Evolutionary conservation across 1,140 invertebrate genomes (phyloP).

Genomic region (Drosophila teissieri): DNA sequence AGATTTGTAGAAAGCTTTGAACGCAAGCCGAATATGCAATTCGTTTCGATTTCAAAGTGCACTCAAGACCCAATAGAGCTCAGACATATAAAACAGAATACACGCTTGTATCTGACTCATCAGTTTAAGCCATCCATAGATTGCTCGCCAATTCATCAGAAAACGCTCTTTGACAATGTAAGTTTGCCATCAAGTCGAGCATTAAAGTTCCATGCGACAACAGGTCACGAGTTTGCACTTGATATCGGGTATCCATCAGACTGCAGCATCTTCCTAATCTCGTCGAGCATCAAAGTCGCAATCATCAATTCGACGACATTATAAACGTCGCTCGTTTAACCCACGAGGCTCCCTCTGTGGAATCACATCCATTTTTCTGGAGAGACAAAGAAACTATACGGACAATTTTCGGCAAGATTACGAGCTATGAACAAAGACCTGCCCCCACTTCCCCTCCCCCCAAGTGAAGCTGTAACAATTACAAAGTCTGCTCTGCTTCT

Average conservation of each 20-base stretch:
- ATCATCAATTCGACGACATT: slow-evolving; percentile 54
- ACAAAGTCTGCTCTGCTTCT: slow-evolving; percentile 68
- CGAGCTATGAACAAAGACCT: slow-evolving; percentile 63
- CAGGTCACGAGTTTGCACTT: slow-evolving; percentile 45
- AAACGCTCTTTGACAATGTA: slow-evolving; percentile 2
- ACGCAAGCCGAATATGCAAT: background rate
- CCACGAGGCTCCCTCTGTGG: slow-evolving; percentile 54
- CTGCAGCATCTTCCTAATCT: slow-evolving; percentile 56
- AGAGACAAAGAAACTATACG: slow-evolving; percentile 59
- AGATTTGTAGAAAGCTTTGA: slow-evolving; percentile 19
- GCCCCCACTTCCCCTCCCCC: slow-evolving; percentile 1
- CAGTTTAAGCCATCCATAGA: background rate
- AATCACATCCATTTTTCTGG: slow-evolving; percentile 1
- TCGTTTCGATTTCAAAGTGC: background rate
- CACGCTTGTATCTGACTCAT: slow-evolving; percentile 16
- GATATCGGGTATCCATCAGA: slow-evolving; percentile 47
- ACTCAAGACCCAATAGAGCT: too few species aligned
- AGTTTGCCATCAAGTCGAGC: slow-evolving; percentile 24
- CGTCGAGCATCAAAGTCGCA: slow-evolving; percentile 56
- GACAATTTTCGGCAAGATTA: slow-evolving; percentile 64
- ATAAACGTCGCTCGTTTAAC: slow-evolving; percentile 64
- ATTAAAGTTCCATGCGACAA: slow-evolving; percentile 43
- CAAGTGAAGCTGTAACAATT: slow-evolving; percentile 72
- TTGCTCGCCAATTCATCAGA: slow-evolving; percentile 1
- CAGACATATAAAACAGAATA: background rate